phyloP scores from a whole-genome alignment of 1,140 invertebrate genomes.

The Hydropsyche tenuis region DNA sequence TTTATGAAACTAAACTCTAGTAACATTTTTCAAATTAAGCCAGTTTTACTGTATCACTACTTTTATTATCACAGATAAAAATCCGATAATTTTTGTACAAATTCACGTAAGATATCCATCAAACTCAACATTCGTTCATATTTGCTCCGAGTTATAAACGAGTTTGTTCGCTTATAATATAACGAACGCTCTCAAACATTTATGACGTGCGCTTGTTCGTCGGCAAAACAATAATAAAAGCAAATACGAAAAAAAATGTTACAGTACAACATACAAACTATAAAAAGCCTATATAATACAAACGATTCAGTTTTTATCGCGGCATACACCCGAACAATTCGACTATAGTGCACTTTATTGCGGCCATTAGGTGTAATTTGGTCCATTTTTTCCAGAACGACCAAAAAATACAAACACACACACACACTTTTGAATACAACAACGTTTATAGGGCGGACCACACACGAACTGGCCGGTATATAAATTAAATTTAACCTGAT shows the following conservation, averaged over 20 bases:
- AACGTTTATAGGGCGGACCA: background rate
- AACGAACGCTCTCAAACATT: background rate
- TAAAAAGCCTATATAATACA: conserved; percentile 13
- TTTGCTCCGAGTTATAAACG: background rate
- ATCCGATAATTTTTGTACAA: too few relatives aligned
- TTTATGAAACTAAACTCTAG: too few relatives aligned
- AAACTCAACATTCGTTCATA: too few relatives aligned
- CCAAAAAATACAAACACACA: background rate
- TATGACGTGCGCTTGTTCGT: conserved; percentile 14
- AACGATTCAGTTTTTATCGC: conserved; percentile 15
- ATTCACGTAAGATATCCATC: too few relatives aligned
- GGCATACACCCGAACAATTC: background rate
- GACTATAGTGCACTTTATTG: conserved; percentile 22
- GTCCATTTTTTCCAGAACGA: background rate
- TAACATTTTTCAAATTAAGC: too few relatives aligned
- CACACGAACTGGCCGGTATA: background rate
- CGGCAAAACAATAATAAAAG: background rate
- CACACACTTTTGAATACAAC: background rate
- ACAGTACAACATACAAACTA: background rate
- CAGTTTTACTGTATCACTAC: too few relatives aligned
- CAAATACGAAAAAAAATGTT: background rate
- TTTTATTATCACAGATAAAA: too few relatives aligned
- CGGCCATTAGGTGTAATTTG: conserved; percentile 22
- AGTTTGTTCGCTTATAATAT: conserved; percentile 1
- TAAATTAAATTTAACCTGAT: conserved; percentile 11